Evolutionary conservation across 2,888 invertebrate species (phyloP).

Genomic region (Trissoscelio sp.): DNA sequence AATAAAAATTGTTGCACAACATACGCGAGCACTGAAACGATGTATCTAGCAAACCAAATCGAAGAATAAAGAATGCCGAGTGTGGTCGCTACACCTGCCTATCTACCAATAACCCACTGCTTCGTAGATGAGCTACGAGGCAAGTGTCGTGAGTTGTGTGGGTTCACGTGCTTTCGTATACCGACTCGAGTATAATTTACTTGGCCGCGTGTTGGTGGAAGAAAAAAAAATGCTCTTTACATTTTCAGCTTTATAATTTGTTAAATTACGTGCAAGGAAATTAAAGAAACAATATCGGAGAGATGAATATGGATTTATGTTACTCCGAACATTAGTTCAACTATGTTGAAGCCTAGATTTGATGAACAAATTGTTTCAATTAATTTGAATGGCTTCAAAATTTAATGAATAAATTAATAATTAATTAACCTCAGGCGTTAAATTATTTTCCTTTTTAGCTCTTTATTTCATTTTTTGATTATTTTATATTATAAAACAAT

Average conservation of each 20-base stretch:
- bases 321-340: too few species aligned
- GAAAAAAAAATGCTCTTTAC: constrained; percentile 41
- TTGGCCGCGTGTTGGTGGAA: constrained; percentile 45
- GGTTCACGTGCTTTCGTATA: constrained; percentile 57
- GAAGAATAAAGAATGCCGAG: constrained; percentile 65
- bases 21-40: constrained; percentile 26
- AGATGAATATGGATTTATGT: constrained; percentile 27
- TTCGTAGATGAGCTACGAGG: constrained; percentile 63
- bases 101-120: constrained; percentile 67
- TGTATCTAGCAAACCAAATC: constrained; percentile 35
- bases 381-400: too few species aligned
- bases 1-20: constrained; percentile 26
- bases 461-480: too few species aligned
- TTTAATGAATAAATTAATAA: too few species aligned
- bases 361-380: too few species aligned
- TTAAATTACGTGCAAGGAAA: constrained; percentile 32
- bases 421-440: too few species aligned
- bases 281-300: constrained; percentile 34
- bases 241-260: constrained; percentile 51
- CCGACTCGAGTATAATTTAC: constrained; percentile 36
- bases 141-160: constrained; percentile 57
- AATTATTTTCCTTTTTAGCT: too few species aligned
- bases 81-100: constrained; percentile 66
- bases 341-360: too few species aligned
- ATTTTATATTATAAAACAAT: too few species aligned